Evolutionary conservation across 2,113 vertebrate genomes (phyloP).

Genomic region (Syrrhaptes paradoxus): DNA sequence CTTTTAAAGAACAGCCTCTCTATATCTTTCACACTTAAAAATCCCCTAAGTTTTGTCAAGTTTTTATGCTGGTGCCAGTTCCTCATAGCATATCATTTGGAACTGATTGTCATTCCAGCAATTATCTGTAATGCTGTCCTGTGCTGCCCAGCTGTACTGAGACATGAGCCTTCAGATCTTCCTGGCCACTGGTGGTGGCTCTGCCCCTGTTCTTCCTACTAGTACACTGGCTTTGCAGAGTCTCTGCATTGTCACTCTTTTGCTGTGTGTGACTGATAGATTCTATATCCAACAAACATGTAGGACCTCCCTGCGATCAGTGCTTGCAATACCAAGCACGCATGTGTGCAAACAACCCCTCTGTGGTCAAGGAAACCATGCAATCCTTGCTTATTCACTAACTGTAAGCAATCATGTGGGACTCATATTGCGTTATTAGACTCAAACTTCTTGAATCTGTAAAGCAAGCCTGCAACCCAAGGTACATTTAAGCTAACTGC

Average conservation of each 20-base stretch:
- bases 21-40: not conserved
- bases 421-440: not conserved
- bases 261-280: accelerated
- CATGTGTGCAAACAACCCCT: not conserved
- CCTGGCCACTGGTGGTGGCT: not conserved
- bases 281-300: not conserved
- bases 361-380: not conserved
- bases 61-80: not conserved
- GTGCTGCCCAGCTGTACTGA: not conserved
- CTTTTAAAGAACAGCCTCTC: not conserved
- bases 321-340: not conserved
- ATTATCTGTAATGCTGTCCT: not conserved
- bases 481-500: not conserved
- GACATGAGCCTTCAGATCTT: not conserved
- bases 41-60: not conserved
- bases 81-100: not conserved
- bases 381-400: not conserved
- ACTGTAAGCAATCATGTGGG: not conserved
- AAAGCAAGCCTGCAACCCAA: not conserved
- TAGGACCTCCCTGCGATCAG: not conserved
- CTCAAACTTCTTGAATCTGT: not conserved
- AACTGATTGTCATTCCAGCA: not conserved
- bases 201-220: not conserved
- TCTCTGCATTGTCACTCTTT: accelerated
- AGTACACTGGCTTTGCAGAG: accelerated